These are phyloP conservation scores for Anthrax anthrax DNA, from an alignment of 2,888 invertebrate species.

Conservation along the genomic window DNA sequence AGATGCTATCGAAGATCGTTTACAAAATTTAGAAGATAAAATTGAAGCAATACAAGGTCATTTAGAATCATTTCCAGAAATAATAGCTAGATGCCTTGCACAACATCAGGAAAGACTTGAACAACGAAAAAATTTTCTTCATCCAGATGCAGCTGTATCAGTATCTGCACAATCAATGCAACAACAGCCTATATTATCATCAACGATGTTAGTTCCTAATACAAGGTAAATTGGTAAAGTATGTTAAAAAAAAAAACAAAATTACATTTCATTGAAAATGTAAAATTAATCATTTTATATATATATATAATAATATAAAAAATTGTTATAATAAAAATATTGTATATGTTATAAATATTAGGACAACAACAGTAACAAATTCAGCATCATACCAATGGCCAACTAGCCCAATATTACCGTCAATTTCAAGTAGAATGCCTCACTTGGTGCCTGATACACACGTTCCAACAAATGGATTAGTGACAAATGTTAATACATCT, in stretches of 20 bases:
- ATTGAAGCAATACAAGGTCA: slow-evolving; percentile 74
- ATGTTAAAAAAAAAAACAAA: neutral
- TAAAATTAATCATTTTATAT: neutral
- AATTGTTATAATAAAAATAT: neutral
- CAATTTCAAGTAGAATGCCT: slow-evolving; percentile 52
- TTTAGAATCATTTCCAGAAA: slow-evolving; percentile 70
- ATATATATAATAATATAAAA: neutral
- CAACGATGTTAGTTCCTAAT: slow-evolving; percentile 42
- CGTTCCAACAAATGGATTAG: slow-evolving; percentile 27
- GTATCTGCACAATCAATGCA: slow-evolving; percentile 36
- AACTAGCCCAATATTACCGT: slow-evolving; percentile 60
- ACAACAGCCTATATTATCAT: slow-evolving; percentile 35
- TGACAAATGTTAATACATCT: slow-evolving; percentile 34
- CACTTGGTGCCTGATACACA: slow-evolving; percentile 58
- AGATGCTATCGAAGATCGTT: slow-evolving; percentile 82
- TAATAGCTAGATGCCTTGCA: slow-evolving; percentile 58
- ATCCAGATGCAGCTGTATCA: slow-evolving; percentile 70
- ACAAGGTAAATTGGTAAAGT: slow-evolving; percentile 36
- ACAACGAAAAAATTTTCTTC: slow-evolving; percentile 70
- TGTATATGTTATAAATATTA: neutral
- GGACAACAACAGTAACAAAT: slow-evolving; percentile 29
- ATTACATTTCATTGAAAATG: neutral
- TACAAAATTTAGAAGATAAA: slow-evolving; percentile 87
- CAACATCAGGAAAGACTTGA: slow-evolving; percentile 69
- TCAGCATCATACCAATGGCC: slow-evolving; percentile 64